Percentiles rank a stretch among this genome's conserved stretches.
These are phyloP conservation scores for Ceraclea dissimilis DNA, from an alignment of 2,888 invertebrate genomes.

Conservation along the genomic window DNA sequence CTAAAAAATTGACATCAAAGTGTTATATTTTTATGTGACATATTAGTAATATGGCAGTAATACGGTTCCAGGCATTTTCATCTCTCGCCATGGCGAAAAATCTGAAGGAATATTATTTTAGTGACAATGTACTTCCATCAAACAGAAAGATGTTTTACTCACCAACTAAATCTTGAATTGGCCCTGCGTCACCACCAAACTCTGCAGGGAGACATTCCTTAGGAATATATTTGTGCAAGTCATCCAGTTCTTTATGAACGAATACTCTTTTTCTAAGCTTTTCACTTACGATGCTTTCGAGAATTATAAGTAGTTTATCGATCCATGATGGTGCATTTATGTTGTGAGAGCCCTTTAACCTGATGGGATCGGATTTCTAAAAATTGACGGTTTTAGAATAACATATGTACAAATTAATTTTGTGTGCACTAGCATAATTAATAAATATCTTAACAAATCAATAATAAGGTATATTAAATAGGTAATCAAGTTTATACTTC, in stretches of 20 bases:
- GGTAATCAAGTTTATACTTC: too few species aligned
- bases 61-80: not conserved
- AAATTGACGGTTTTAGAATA: too few species aligned
- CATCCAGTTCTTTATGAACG: conserved; percentile 33
- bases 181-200: conserved; percentile 57
- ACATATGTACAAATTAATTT: not conserved
- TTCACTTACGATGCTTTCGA: conserved; percentile 49
- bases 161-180: conserved; percentile 47
- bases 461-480: too few species aligned
- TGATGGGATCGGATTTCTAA: conserved; percentile 51
- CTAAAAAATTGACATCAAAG: conserved; percentile 24
- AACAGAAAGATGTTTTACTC: conserved; percentile 20
- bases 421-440: too few species aligned
- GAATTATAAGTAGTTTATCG: conserved; percentile 46
- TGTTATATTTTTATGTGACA: too few species aligned
- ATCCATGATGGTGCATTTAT: conserved; percentile 50
- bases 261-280: conserved; percentile 38
- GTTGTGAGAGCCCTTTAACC: conserved; percentile 52
- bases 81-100: not conserved
- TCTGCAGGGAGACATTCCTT: conserved; percentile 53
- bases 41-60: not conserved
- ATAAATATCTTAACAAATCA: not conserved
- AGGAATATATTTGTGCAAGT: conserved; percentile 50
- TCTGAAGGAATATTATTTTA: too few species aligned
- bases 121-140: too few species aligned